These are phyloP conservation scores for Alectoris magna DNA, from an alignment of 2,797 vertebrate species.

Conservation along the genomic window DNA sequence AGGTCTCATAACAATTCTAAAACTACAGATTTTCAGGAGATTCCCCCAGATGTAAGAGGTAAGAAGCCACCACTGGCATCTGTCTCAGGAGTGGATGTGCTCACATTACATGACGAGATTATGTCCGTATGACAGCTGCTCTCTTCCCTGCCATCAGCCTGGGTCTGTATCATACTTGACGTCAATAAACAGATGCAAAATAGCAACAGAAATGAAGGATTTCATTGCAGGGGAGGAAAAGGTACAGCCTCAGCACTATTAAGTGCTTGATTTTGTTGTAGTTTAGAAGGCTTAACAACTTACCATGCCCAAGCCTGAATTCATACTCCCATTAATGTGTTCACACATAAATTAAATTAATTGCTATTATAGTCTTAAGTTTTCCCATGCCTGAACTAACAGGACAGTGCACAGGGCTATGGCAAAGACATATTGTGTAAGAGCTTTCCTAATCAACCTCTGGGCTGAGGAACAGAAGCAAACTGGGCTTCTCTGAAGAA, in stretches of 20 bases:
- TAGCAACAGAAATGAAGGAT: background rate
- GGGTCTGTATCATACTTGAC: background rate
- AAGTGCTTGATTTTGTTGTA: background rate
- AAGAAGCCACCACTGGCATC: background rate
- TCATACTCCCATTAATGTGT: background rate
- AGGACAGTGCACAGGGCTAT: background rate
- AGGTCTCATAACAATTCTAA: background rate
- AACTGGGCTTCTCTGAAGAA: background rate
- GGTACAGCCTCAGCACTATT: background rate
- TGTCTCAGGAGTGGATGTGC: background rate
- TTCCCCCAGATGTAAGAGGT: background rate
- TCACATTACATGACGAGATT: accelerated
- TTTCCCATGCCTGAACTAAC: background rate
- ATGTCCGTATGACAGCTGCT: accelerated
- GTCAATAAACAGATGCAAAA: background rate
- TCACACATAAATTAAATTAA: background rate
- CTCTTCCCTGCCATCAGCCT: background rate
- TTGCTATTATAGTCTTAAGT: background rate
- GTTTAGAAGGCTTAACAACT: background rate
- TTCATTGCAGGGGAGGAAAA: background rate
- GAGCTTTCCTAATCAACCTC: background rate
- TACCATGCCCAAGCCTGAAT: background rate
- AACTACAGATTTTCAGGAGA: background rate
- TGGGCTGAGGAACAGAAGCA: background rate
- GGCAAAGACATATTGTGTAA: background rate